Evolutionary conservation across 2,797 vertebrate species (phyloP).

Genomic region (Vireo griseus): DNA sequence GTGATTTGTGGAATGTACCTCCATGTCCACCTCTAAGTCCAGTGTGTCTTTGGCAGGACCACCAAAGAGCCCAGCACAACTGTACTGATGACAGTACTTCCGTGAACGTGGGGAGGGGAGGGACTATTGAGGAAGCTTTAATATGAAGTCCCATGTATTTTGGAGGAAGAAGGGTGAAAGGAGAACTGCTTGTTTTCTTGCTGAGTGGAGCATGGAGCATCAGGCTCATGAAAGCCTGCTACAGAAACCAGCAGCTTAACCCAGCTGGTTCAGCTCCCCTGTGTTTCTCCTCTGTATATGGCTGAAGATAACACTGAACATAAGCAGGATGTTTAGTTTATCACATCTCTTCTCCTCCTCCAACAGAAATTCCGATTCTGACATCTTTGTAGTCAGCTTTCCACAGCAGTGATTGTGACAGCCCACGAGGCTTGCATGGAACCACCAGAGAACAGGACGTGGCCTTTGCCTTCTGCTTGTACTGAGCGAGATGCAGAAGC

Average conservation of each 20-base stretch:
- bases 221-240: background rate
- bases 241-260: background rate
- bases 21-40: background rate
- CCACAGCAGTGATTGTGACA: background rate
- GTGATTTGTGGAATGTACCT: background rate
- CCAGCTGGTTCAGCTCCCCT: background rate
- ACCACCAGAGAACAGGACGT: background rate
- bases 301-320: background rate
- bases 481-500: background rate
- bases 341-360: background rate
- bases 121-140: background rate
- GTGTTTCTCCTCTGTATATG: background rate
- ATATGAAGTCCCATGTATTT: background rate
- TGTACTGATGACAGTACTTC: background rate
- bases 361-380: background rate
- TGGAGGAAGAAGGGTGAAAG: background rate
- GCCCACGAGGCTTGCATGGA: background rate
- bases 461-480: constrained; percentile 28
- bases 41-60: background rate
- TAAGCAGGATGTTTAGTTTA: constrained; percentile 6
- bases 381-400: background rate
- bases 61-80: background rate
- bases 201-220: background rate
- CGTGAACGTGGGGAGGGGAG: background rate
- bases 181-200: background rate